Evolutionary conservation across 1,140 invertebrate species (phyloP), one percentile per base, ranked within the genome.

Genomic region (Leptopilina boulardi): DNA sequence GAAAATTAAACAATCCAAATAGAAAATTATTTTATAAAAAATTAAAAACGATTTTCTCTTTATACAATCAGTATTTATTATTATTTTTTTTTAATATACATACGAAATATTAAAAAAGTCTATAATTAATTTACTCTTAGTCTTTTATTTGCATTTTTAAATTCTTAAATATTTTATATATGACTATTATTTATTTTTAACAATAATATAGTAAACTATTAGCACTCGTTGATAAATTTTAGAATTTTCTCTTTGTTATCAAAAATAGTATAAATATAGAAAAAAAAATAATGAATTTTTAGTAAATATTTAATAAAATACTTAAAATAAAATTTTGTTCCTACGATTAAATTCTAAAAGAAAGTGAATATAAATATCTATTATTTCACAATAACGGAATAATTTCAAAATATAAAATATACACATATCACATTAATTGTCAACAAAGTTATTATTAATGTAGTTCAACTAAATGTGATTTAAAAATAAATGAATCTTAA

Each of bases 381-480:
- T 38, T 38, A 38, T 38, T 38, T 38, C 15, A 44, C 42, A 44
- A 11, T 44, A 44, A 44, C 11, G 42, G 10, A 44, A 47, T 23
- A 66, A 66, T 66, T 70, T 15, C 21, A 34, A 9, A 70, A 70
- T 66, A 18, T 66, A 34, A 1, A 34, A 70, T 23, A 70, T 70
- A 30, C 15, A 30, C 21, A 26, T 70, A 70, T 70, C 30, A 26
- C 23, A 70, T 30, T 30, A 70, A 70, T 30, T 26, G 23, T 26
- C 5, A 70, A 70, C 11, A 19, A 26, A 70, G 9, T 34, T 21
- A 1, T 9, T 15, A 13, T 11, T 70, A 66, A 23, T 44, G 30
- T 30, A 4, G 26, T 34, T 79, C 23, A 83, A 18, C 83, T 75
- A n/a, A 30, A 30, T 30, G n/a, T n/a, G n/a, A n/a, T n/a, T n/a